A percentile compares a stretch with the other conserved stretches of the same genome.
Evolutionary conservation across 2,113 vertebrate genomes (phyloP).

Genomic region (Ornithorhynchus anatinus): DNA sequence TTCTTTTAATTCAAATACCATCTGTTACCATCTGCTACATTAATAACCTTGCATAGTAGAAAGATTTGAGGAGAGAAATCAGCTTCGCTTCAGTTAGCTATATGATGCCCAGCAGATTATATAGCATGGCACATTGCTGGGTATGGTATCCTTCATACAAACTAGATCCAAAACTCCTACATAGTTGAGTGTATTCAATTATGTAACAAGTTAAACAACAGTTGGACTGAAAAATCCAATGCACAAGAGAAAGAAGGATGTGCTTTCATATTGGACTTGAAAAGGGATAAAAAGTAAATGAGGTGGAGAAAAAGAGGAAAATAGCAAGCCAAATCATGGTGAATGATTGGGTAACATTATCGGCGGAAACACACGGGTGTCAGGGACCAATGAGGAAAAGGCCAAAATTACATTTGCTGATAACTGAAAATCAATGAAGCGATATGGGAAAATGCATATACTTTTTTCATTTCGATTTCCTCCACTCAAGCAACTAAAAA

Average conservation of each 20-base stretch:
- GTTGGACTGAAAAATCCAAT: too few relatives aligned
- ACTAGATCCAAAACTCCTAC: not conserved
- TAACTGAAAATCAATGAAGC: slow-evolving; percentile 4
- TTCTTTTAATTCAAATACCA: not conserved
- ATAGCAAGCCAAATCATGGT: not conserved
- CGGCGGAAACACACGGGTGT: accelerated
- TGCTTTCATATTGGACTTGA: not conserved
- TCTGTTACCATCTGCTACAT: not conserved
- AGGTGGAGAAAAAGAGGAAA: not conserved
- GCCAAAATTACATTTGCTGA: not conserved
- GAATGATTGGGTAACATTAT: too few relatives aligned
- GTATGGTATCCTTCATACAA: not conserved
- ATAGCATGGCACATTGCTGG: too few relatives aligned
- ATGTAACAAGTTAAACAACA: not conserved
- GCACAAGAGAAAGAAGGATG: not conserved
- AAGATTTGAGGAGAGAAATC: not conserved
- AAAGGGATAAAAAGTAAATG: not conserved
- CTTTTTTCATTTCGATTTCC: not conserved
- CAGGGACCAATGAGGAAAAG: slow-evolving; percentile 23
- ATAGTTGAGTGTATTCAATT: too few relatives aligned
- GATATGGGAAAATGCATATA: not conserved
- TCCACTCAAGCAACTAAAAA: not conserved
- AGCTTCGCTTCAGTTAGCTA: not conserved
- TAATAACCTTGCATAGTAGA: not conserved
- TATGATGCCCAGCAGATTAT: not conserved